Percentiles rank a stretch among this genome's conserved stretches.
These are phyloP conservation scores for Parnassius smintheus DNA, from an alignment of 2,888 invertebrate genomes.

Conservation along the genomic window DNA sequence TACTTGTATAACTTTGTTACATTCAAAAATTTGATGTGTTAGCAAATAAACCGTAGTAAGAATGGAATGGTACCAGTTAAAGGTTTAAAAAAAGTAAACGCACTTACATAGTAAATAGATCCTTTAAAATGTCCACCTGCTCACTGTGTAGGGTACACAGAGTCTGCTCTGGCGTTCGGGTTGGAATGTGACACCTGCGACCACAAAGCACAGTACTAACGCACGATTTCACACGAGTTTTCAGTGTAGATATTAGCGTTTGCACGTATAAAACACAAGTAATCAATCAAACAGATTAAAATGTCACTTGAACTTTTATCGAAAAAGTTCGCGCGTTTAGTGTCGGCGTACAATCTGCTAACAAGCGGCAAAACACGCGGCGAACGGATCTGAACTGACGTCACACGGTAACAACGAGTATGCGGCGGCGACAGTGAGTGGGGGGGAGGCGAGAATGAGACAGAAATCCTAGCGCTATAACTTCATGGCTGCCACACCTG, in stretches of 20 bases:
- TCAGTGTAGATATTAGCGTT: slow-evolving; percentile 33
- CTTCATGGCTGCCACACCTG: slow-evolving; percentile 68
- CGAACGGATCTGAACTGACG: slow-evolving; percentile 62
- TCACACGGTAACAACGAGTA: slow-evolving; percentile 32
- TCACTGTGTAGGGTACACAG: slow-evolving; percentile 51
- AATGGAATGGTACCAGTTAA: neutral
- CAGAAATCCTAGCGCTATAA: slow-evolving; percentile 47
- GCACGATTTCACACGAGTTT: slow-evolving; percentile 38
- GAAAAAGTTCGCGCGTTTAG: slow-evolving; percentile 64
- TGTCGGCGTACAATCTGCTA: slow-evolving; percentile 32
- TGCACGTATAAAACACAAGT: slow-evolving; percentile 38
- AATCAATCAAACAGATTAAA: slow-evolving; percentile 32
- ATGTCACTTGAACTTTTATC: slow-evolving; percentile 44
- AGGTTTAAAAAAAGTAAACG: slow-evolving; percentile 7
- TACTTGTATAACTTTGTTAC: too few relatives aligned
- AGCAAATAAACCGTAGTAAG: too few relatives aligned
- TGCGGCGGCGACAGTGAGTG: slow-evolving; percentile 35
- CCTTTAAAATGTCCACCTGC: slow-evolving; percentile 64
- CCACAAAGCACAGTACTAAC: slow-evolving; percentile 63
- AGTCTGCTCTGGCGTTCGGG: slow-evolving; percentile 69
- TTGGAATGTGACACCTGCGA: slow-evolving; percentile 76
- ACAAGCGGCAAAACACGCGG: slow-evolving; percentile 49
- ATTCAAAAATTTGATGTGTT: too few relatives aligned
- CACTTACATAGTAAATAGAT: slow-evolving; percentile 48
- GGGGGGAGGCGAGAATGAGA: slow-evolving; percentile 34